Evolutionary conservation across 2,113 vertebrate species (phyloP).

Genomic region (Campylomormyrus tamandua): DNA sequence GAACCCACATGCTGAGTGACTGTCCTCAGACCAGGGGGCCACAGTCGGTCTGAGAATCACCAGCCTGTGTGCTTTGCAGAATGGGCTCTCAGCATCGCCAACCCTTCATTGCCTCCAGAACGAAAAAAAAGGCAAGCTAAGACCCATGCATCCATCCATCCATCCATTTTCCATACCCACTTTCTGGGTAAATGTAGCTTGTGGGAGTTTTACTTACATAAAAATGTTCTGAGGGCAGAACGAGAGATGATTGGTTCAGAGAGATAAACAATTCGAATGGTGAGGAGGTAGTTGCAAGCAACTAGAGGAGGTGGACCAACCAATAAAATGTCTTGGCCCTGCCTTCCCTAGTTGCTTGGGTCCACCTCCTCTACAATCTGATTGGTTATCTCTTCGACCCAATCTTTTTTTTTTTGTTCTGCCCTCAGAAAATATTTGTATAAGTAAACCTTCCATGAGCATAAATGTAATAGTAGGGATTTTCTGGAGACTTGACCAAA

Average conservation of each 20-base stretch:
- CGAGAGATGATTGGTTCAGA: neutral
- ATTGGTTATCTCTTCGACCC: neutral
- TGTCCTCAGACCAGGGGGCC: neutral
- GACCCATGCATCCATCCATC: neutral
- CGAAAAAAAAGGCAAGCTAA: neutral
- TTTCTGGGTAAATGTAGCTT: neutral
- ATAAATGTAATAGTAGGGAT: neutral
- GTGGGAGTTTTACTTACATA: neutral
- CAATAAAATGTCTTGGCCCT: neutral
- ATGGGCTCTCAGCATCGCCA: neutral
- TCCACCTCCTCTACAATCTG: neutral
- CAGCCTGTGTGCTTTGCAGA: neutral
- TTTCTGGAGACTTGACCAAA: neutral
- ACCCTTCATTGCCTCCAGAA: neutral
- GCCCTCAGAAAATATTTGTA: neutral
- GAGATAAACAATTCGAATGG: neutral
- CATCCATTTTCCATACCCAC: neutral
- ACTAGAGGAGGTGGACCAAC: neutral
- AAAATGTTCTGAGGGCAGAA: neutral
- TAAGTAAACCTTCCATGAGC: neutral
- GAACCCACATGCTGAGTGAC: neutral
- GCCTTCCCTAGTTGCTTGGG: neutral
- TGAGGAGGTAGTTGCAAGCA: neutral
- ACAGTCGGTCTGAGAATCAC: neutral
- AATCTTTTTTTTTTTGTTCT: neutral